Percentiles rank a stretch among this genome's conserved stretches.
Conservation (phyloP, 2,888 invertebrate species). For the Cerastis leucographa region DNA sequence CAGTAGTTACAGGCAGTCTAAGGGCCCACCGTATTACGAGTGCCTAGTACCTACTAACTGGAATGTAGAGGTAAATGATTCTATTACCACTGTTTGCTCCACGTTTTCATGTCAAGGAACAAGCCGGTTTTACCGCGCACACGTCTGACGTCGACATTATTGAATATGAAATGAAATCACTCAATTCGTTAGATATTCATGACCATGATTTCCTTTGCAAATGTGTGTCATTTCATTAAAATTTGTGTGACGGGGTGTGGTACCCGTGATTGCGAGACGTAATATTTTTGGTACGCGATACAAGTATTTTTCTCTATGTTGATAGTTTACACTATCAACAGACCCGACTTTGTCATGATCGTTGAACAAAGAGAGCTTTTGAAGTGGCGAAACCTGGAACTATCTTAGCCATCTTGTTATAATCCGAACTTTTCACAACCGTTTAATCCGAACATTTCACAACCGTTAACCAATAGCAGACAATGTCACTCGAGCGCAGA, state of each 20-base stretch:
- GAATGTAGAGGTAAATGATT: background rate
- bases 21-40: background rate
- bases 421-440: background rate
- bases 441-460: background rate
- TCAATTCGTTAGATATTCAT: slow-evolving; percentile 80
- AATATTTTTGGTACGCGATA: background rate
- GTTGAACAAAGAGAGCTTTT: background rate
- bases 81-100: background rate
- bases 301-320: background rate
- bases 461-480: background rate
- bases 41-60: background rate
- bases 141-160: slow-evolving; percentile 15
- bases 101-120: background rate
- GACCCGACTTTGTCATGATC: background rate
- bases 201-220: slow-evolving; percentile 73
- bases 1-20: background rate
- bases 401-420: background rate
- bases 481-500: background rate
- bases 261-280: background rate
- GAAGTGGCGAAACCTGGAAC: background rate
- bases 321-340: background rate
- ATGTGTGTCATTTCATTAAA: slow-evolving; percentile 65
- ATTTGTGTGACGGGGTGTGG: slow-evolving; percentile 46
- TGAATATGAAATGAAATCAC: slow-evolving; percentile 33
- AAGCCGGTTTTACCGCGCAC: background rate